phyloP scores from a whole-genome alignment of 1,140 invertebrate species.

The Leptinotarsa texana region DNA sequence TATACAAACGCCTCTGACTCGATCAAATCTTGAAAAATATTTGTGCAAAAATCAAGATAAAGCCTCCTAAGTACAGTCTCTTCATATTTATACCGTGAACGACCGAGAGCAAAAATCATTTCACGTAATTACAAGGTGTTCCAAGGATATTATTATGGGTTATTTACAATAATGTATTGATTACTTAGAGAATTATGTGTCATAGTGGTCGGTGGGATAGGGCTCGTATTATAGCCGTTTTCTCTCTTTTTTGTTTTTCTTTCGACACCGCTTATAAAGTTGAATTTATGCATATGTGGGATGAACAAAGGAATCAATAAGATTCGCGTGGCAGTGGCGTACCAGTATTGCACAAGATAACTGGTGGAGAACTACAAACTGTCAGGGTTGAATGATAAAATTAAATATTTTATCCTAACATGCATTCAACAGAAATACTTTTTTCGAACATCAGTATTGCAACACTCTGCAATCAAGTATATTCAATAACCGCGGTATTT shows the following conservation, averaged over 20 bases:
- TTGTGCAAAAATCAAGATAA: conserved; percentile 21
- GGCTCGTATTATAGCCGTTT: conserved; percentile 18
- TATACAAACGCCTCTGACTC: neutral
- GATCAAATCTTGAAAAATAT: conserved; percentile 15
- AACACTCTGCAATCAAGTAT: too few species aligned
- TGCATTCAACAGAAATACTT: too few species aligned
- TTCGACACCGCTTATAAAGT: conserved; percentile 22
- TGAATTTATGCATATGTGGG: conserved; percentile 20
- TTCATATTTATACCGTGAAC: conserved; percentile 7
- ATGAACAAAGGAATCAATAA: conserved; percentile 28
- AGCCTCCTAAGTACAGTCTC: conserved; percentile 10
- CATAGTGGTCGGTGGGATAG: conserved; percentile 36
- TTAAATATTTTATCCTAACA: too few species aligned
- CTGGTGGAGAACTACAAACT: too few species aligned
- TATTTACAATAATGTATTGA: conserved; percentile 41
- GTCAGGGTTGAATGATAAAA: too few species aligned
- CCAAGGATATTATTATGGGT: conserved; percentile 37
- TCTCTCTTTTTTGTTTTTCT: conserved; percentile 16
- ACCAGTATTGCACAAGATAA: too few species aligned
- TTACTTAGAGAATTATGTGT: conserved; percentile 42
- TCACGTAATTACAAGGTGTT: conserved; percentile 21
- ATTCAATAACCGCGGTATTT: too few species aligned
- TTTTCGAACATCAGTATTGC: too few species aligned
- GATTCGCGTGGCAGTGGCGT: neutral
- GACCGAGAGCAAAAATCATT: conserved; percentile 5